phyloP scores from a whole-genome alignment of 92 coral and sea anemone genomes.

The Zoanthus sociatus region DNA sequence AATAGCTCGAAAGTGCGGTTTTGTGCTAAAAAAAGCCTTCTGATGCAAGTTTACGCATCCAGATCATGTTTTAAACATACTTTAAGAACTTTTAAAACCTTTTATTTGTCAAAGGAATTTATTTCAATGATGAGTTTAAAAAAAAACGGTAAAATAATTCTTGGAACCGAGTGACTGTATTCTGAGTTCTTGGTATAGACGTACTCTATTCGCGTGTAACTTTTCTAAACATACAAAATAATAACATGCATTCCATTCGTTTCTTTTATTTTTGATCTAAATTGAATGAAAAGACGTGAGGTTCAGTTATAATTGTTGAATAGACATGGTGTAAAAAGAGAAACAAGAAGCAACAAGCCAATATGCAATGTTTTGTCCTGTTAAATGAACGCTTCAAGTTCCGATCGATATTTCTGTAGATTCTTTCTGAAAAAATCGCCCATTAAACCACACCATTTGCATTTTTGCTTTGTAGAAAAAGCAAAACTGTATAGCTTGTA shows the following conservation, averaged over 20 bases:
- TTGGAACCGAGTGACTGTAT: neutral
- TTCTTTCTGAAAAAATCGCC: neutral
- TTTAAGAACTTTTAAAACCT: neutral
- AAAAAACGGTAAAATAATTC: neutral
- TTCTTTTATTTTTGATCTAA: slow-evolving; percentile 14
- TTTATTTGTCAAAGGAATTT: neutral
- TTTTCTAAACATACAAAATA: neutral
- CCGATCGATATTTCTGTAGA: neutral
- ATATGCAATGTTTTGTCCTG: slow-evolving; percentile 18
- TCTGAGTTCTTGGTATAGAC: neutral
- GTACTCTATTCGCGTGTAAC: neutral
- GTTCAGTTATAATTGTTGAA: neutral
- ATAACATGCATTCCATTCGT: neutral
- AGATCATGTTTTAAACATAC: neutral
- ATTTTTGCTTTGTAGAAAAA: neutral
- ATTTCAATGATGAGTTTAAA: neutral
- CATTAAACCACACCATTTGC: neutral
- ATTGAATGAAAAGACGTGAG: neutral
- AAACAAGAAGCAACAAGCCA: slow-evolving; percentile 6
- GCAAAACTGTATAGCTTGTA: neutral
- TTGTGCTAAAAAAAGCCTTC: neutral
- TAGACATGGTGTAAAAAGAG: neutral
- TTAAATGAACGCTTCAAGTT: neutral
- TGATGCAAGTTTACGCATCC: no score
- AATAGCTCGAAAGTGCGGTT: neutral